A percentile compares a stretch with the other conserved stretches of the same genome.
These are phyloP conservation scores for Caenorhabditis uteleia DNA, from an alignment of 2,888 invertebrate genomes.

Conservation along the genomic window DNA sequence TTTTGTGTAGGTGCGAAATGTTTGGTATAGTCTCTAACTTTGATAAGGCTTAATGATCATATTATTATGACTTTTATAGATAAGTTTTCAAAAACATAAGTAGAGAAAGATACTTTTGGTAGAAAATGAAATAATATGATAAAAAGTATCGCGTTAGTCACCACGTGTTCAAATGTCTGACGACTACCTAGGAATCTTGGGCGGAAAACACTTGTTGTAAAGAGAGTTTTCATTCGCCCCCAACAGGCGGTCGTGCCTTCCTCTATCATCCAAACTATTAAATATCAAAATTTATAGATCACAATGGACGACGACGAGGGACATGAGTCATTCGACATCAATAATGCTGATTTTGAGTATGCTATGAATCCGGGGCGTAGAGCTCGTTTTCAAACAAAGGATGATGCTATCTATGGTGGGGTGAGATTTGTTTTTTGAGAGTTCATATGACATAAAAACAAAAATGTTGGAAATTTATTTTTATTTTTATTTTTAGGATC, in stretches of 20 bases:
- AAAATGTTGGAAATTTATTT: neutral
- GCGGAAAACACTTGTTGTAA: no score
- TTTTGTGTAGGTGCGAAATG: no score
- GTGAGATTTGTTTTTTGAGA: conserved; percentile 22
- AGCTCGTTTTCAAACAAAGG: conserved; percentile 56
- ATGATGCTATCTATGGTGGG: conserved; percentile 66
- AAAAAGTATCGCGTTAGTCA: neutral
- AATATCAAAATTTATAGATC: neutral
- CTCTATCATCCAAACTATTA: no score
- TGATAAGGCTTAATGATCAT: no score
- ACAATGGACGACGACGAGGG: conserved; percentile 77
- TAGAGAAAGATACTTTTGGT: neutral
- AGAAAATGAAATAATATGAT: neutral
- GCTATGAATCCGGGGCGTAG: conserved; percentile 80
- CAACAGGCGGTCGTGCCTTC: no score
- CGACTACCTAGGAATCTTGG: neutral
- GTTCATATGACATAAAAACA: neutral
- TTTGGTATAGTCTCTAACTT: no score
- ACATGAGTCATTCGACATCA: conserved; percentile 90
- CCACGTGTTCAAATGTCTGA: neutral
- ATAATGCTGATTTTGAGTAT: conserved; percentile 89
- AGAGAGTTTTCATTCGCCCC: no score
- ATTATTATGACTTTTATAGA: no score
- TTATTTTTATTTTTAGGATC: conserved; percentile 74
- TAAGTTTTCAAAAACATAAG: neutral